Evolutionary conservation across 2,888 invertebrate genomes (phyloP).

Genomic region (Melitaea athalia): DNA sequence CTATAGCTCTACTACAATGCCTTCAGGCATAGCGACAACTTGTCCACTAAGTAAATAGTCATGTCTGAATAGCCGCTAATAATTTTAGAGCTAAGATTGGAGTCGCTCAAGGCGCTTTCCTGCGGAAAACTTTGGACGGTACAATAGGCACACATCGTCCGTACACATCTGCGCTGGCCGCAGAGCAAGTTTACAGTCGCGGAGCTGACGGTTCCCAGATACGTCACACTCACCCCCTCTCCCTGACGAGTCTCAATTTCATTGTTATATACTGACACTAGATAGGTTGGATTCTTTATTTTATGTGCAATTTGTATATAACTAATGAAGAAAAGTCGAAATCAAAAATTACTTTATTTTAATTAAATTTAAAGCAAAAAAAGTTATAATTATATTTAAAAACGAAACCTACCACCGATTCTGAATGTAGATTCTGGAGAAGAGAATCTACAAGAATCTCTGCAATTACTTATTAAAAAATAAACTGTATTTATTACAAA

Average conservation of each 20-base stretch:
- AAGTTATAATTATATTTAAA: too few relatives aligned
- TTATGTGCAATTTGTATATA: too few relatives aligned
- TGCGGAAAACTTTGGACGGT: slow-evolving; percentile 58
- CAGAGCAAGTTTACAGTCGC: slow-evolving; percentile 70
- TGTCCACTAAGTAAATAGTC: slow-evolving; percentile 75
- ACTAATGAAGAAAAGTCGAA: background rate
- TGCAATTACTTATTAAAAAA: too few relatives aligned
- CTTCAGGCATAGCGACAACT: slow-evolving; percentile 45
- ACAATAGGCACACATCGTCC: slow-evolving; percentile 40
- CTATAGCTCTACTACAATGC: background rate
- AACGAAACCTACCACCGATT: too few relatives aligned
- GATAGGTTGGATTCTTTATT: slow-evolving; percentile 5
- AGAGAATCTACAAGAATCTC: too few relatives aligned
- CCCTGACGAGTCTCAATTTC: slow-evolving; percentile 52
- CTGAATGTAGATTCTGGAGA: too few relatives aligned
- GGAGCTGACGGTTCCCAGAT: slow-evolving; percentile 76
- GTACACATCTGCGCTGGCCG: slow-evolving; percentile 58
- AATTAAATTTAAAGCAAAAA: too few relatives aligned
- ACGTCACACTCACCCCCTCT: slow-evolving; percentile 71
- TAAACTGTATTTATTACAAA: too few relatives aligned
- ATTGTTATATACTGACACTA: slow-evolving; percentile 16
- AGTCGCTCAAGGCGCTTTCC: slow-evolving; percentile 67
- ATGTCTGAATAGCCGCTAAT: slow-evolving; percentile 74
- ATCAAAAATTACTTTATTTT: too few relatives aligned
- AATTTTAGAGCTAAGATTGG: slow-evolving; percentile 63